Conservation (phyloP, 2,888 invertebrate species). For the Empis stercorea region DNA sequence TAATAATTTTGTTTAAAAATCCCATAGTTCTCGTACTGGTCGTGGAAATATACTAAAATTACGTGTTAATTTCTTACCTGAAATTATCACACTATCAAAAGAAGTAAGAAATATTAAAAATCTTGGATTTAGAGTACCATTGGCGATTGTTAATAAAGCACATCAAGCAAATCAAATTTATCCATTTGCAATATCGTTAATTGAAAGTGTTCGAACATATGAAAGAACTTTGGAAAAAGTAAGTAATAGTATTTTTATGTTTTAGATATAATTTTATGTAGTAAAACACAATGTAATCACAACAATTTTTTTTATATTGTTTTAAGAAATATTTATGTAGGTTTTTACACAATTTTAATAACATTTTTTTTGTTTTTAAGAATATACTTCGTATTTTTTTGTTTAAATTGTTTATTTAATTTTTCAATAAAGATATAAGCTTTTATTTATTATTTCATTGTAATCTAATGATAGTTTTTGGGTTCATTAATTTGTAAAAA, state of each 20-base stretch:
- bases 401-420: no score
- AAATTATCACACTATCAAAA: constrained; percentile 95
- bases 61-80: constrained; percentile 91
- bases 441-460: no score
- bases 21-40: constrained; percentile 52
- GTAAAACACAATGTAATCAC: no score
- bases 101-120: constrained; percentile 95
- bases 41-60: constrained; percentile 76
- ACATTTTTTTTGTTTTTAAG: no score
- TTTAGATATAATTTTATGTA: neutral
- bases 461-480: no score
- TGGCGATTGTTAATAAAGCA: constrained; percentile 97
- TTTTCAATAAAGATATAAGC: no score
- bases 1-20: no score
- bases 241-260: constrained; percentile 21
- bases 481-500: no score
- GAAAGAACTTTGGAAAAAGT: constrained; percentile 96
- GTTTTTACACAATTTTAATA: no score
- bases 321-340: no score
- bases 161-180: constrained; percentile 98
- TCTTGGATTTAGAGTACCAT: constrained; percentile 89
- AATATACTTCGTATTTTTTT: no score
- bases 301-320: no score
- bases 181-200: constrained; percentile 95
- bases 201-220: constrained; percentile 94